Evolutionary conservation across 2,888 invertebrate genomes (phyloP).

Genomic region (Papilio demoleus): DNA sequence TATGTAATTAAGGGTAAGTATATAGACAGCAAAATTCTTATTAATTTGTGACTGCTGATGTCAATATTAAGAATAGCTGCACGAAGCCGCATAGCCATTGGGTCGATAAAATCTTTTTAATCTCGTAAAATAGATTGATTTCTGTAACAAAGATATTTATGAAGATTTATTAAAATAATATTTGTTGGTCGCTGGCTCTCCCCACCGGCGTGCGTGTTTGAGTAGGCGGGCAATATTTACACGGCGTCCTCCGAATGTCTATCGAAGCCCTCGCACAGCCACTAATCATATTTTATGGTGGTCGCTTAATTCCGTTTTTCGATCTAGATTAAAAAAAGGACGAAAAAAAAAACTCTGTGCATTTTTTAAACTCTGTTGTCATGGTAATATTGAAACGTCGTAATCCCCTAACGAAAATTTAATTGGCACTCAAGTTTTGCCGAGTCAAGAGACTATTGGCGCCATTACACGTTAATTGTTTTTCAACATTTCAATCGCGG

Average conservation of each 20-base stretch:
- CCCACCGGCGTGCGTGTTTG: constrained; percentile 60
- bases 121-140: constrained; percentile 30
- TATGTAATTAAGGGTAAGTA: neutral
- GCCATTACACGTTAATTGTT: constrained; percentile 21
- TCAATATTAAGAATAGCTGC: neutral
- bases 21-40: neutral
- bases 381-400: constrained; percentile 36
- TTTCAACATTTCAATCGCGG: constrained; percentile 20
- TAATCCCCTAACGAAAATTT: constrained; percentile 31
- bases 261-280: constrained; percentile 60
- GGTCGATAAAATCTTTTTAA: constrained; percentile 2
- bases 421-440: constrained; percentile 31
- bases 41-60: neutral
- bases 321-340: constrained; percentile 70
- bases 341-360: constrained; percentile 48
- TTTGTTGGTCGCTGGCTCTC: constrained; percentile 59
- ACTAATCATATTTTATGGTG: constrained; percentile 81
- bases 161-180: constrained; percentile 60
- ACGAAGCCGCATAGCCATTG: neutral
- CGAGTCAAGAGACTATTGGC: constrained; percentile 15
- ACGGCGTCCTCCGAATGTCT: constrained; percentile 60
- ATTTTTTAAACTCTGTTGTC: constrained; percentile 45
- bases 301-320: constrained; percentile 64
- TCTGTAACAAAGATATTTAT: constrained; percentile 45
- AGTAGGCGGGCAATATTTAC: constrained; percentile 66